Base-by-base conservation (phyloP, 1,140 invertebrate species). In the Zaprionus ornatus region DNA sequence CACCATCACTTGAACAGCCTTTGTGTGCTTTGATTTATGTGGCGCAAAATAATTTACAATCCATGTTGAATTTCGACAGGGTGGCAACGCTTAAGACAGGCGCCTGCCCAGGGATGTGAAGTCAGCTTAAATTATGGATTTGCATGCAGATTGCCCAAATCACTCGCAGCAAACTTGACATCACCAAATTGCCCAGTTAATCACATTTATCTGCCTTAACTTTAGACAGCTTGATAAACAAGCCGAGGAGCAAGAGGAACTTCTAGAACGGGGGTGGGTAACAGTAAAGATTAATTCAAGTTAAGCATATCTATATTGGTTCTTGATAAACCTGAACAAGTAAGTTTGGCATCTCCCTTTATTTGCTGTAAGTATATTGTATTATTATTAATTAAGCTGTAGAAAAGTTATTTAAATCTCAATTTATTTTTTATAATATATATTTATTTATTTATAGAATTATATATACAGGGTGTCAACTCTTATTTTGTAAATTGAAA, bases 1-100 rank as follows among this genome's bases (percentile, higher is more conserved):
- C 29, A 10, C 2, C 29, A 32, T 32, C 29, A 32, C 29, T 71
- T 74, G 56, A 70, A 65, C 63, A 67, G 66, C 54, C 55, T 79
- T 59, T 79, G 82, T 56, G 57, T 9, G 61, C 59, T 85, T 84
- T 88, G 85, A 88, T 88, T 88, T 88, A 88, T 88, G 85, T 85
- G 75, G 78, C 78, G 62, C 61, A 65, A 74, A 82, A 80, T 79
- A 88, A 88, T 90, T 90, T 81, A 85, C 80, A 81, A 71, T 69
- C 66, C 17, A 45, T 45, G 40, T 32, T 32, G 61, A 37, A 40
- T 48, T 74, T 63, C 55, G 71, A 69, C 71, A 74, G 56, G 13
- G 48, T 55, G 65, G 48, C 71, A 55, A 74, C 50, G 54, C 57
- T 54, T 12, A 23, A 57, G 72, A 63, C 59, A 32, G 37, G 15